Conservation (phyloP, 2,888 invertebrate genomes). For the Meandrusa payeni region DNA sequence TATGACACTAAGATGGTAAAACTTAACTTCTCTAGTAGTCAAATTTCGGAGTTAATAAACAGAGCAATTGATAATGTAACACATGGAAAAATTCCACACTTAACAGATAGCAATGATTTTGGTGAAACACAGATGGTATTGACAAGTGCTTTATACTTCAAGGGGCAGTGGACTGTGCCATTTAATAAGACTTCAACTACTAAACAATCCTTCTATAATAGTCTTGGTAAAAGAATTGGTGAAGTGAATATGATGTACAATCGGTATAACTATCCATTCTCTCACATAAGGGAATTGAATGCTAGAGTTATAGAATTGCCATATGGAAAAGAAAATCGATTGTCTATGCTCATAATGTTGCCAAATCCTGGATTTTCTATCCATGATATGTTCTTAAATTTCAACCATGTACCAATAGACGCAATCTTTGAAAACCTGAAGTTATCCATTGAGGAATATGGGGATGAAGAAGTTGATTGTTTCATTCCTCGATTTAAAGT, state of each 20-base stretch:
- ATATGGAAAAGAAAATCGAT: constrained; percentile 79
- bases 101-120: constrained; percentile 61
- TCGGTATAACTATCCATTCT: constrained; percentile 79
- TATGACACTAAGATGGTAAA: constrained; percentile 50
- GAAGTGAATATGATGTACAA: constrained; percentile 89
- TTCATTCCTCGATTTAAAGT: constrained; percentile 83
- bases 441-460: constrained; percentile 67
- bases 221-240: constrained; percentile 69
- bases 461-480: constrained; percentile 84
- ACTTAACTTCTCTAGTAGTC: constrained; percentile 44
- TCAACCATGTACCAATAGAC: constrained; percentile 66
- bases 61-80: constrained; percentile 49
- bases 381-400: constrained; percentile 73
- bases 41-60: constrained; percentile 47
- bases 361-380: constrained; percentile 80
- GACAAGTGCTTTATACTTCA: constrained; percentile 85
- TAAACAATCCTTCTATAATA: constrained; percentile 78
- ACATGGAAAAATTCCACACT: constrained; percentile 48
- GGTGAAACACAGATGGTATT: constrained; percentile 80
- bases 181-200: constrained; percentile 81
- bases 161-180: constrained; percentile 85
- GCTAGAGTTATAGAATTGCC: constrained; percentile 85
- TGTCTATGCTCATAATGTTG: constrained; percentile 84
- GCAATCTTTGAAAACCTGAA: constrained; percentile 74
- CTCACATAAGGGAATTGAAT: constrained; percentile 76